These are phyloP conservation scores for Lophotis ruficrista DNA, from an alignment of 2,113 vertebrate genomes.

Conservation along the genomic window DNA sequence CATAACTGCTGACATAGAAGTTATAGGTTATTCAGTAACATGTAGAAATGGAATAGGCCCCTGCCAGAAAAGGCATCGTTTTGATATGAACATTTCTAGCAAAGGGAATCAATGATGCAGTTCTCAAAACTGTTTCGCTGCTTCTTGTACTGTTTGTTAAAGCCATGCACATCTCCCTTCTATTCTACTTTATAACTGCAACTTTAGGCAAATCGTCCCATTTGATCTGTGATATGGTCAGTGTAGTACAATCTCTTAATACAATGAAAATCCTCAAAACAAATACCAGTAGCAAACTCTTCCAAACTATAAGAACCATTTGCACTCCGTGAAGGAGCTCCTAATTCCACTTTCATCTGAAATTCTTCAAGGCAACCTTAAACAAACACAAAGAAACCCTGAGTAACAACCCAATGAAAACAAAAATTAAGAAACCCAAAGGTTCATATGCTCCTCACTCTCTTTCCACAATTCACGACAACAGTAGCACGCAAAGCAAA, in stretches of 20 bases:
- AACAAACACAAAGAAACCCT: background rate
- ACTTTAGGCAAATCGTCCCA: background rate
- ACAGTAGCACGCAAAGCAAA: background rate
- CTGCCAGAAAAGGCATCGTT: background rate
- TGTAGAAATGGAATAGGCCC: background rate
- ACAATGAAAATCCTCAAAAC: background rate
- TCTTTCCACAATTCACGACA: background rate
- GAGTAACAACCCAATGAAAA: background rate
- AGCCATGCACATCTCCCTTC: accelerated
- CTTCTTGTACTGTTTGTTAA: background rate
- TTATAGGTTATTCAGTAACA: background rate
- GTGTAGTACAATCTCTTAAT: background rate
- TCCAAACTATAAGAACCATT: background rate
- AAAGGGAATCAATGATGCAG: background rate
- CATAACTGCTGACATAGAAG: accelerated
- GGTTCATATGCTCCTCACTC: background rate
- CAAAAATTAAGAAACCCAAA: background rate
- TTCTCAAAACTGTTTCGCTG: background rate
- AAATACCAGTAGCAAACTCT: background rate
- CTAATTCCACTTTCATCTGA: background rate
- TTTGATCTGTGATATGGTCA: background rate
- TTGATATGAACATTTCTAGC: background rate
- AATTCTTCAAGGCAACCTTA: background rate
- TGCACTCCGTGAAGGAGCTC: background rate
- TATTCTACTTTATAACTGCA: background rate